Evolutionary conservation across 2,888 invertebrate genomes (phyloP).

Genomic region (Galerucella calmariensis): DNA sequence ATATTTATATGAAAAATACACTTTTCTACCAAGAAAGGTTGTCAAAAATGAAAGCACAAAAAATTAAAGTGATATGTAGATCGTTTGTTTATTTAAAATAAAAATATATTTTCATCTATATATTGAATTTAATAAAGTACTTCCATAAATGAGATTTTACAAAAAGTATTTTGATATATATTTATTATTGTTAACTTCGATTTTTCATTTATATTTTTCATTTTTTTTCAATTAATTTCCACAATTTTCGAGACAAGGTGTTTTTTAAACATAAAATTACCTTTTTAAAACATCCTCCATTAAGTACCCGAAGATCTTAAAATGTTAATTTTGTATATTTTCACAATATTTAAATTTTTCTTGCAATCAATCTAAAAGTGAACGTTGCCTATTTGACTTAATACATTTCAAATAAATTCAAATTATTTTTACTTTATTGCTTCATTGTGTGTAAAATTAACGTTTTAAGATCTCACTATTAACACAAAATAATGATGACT

Average conservation of each 20-base stretch:
- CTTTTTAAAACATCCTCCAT: neutral
- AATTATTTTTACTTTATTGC: neutral
- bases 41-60: neutral
- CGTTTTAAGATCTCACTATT: neutral
- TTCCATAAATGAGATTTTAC: no score
- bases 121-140: neutral
- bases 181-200: no score
- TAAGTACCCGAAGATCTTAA: neutral
- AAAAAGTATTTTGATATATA: no score
- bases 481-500: neutral
- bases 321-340: neutral
- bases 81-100: neutral
- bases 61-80: constrained; percentile 5
- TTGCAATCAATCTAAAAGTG: neutral
- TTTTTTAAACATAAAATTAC: neutral
- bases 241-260: no score
- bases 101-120: neutral
- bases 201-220: no score
- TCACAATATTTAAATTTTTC: neutral
- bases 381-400: neutral
- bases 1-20: constrained; percentile 2
- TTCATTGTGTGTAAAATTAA: constrained; percentile 1
- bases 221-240: no score
- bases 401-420: neutral
- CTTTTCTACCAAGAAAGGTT: neutral